Conservation (phyloP, 2,888 invertebrate species). For the Idaea dimidiata region DNA sequence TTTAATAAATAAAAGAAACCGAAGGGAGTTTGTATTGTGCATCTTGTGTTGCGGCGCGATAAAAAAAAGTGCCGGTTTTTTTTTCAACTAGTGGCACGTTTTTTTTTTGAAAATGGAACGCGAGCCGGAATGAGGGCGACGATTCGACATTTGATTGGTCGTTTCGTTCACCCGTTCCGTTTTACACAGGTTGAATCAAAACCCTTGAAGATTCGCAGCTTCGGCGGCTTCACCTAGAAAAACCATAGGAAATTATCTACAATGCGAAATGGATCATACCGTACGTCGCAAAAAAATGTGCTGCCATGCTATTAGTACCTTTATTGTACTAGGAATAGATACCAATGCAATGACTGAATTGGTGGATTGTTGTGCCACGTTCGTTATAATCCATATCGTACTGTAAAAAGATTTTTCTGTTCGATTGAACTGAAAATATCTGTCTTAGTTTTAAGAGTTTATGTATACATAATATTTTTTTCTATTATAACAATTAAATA, state of each 20-base stretch:
- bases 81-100: slow-evolving; percentile 37
- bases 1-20: slow-evolving; percentile 37
- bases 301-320: neutral
- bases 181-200: slow-evolving; percentile 79
- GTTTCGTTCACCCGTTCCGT: slow-evolving; percentile 75
- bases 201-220: slow-evolving; percentile 55
- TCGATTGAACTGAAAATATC: slow-evolving; percentile 10
- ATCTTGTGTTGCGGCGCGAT: slow-evolving; percentile 72
- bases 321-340: neutral
- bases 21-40: slow-evolving; percentile 79
- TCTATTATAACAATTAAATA: slow-evolving; percentile 14
- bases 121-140: slow-evolving; percentile 75
- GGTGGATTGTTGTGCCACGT: neutral
- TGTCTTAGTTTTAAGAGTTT: slow-evolving; percentile 17
- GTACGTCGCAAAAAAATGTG: neutral
- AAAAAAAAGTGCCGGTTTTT: slow-evolving; percentile 14
- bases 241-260: slow-evolving; percentile 16
- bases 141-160: slow-evolving; percentile 64
- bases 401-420: neutral
- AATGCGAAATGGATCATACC: neutral
- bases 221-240: slow-evolving; percentile 19
- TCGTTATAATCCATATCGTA: neutral
- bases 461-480: slow-evolving; percentile 16
- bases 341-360: too few species aligned
- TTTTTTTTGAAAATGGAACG: slow-evolving; percentile 32